Evolutionary conservation across 2,113 vertebrate genomes (phyloP), one percentile per base, ranked within the genome.

Genomic region (Otis tarda): DNA sequence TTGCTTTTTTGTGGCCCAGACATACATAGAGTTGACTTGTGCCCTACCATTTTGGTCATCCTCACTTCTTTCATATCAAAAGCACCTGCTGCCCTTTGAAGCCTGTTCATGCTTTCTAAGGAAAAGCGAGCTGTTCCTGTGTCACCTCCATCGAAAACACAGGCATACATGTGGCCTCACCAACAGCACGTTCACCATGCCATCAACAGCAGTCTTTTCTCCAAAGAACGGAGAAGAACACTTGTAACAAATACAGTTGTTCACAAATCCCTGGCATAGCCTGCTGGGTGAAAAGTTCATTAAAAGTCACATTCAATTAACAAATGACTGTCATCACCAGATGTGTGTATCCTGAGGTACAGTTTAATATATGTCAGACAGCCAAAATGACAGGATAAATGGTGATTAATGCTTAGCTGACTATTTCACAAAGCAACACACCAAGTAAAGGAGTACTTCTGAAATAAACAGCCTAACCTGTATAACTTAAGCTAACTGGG

Each of bases 271-370:
- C 53, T 50, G 52, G 82, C 53, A 71, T 43, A 89, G 89, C 53
- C 63, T 94, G 16, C 39, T 92, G 53, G 71, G 83, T 81, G 77
- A 87, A 95, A 90, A 94, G 60, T 93, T 95, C 92, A 87, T 89
- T 78, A 83, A 65, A 96, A 96, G 90, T 94, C 94, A 89, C 84
- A 93, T 87, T 92, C 86, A 77, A 92, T 95, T 96, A 93, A 84
- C 56, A 89, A 97, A 47, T 76, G 15, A 75, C 74, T 92, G 79
- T 81, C 85, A 95, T 35, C 0, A 0, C 49, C 93, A 96, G 93
- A 93, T 89, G 77, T 85, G 37, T 63, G 37, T 94, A 52, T 92
- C 92, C 84, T 65, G 69, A 78, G 85, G 83, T 86, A 35, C 30
- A 35, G 59, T 77, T 88, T 90, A 93, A 83, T 88, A 45, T 60